Conservation (phyloP, 2,113 vertebrate genomes). For the Xenopus laevis region DNA sequence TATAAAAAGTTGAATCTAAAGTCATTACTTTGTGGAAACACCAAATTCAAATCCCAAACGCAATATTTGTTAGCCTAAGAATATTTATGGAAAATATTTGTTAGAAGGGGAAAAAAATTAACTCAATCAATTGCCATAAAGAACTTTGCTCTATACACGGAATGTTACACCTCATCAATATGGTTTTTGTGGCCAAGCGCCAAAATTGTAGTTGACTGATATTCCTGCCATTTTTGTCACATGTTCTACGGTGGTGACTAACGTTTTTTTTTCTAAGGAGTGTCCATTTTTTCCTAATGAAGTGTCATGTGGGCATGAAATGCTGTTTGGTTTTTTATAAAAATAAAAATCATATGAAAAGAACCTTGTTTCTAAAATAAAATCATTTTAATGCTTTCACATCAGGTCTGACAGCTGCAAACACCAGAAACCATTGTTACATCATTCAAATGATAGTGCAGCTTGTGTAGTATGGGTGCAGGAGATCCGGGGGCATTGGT, state of each 20-base stretch:
- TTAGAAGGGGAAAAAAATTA: slow-evolving; percentile 10
- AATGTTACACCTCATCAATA: slow-evolving; percentile 32
- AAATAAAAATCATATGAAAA: background rate
- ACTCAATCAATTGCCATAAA: background rate
- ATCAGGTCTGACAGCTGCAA: too few species aligned
- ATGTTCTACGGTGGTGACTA: background rate
- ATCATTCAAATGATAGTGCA: too few species aligned
- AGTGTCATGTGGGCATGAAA: background rate
- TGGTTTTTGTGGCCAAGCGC: background rate
- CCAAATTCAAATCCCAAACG: too few species aligned
- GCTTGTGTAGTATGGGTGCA: too few species aligned
- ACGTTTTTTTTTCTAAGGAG: background rate
- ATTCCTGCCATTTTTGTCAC: slow-evolving; percentile 4
- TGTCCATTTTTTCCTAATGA: slow-evolving; percentile 12
- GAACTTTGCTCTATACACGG: slow-evolving; percentile 29
- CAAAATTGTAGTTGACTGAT: background rate
- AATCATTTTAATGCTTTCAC: too few species aligned
- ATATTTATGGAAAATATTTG: slow-evolving; percentile 9
- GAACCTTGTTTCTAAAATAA: background rate
- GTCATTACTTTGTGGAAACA: too few species aligned
- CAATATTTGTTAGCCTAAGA: background rate
- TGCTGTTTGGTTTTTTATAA: background rate
- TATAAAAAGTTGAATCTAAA: too few species aligned
- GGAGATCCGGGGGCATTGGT: too few species aligned
- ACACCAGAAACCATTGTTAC: too few species aligned